Evolutionary conservation across 1,140 invertebrate genomes (phyloP).

Genomic region (Helicoverpa armigera): DNA sequence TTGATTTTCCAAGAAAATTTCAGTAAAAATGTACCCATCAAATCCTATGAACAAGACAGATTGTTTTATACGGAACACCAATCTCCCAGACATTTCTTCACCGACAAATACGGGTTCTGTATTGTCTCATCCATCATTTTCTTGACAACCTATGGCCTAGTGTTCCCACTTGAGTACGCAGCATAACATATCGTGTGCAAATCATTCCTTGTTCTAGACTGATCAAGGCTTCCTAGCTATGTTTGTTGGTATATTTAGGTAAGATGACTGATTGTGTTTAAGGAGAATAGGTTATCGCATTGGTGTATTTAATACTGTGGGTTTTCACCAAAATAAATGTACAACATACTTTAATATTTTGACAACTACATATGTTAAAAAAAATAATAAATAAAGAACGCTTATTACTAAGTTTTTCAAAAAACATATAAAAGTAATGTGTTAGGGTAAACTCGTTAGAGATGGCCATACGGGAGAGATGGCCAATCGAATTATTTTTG

Average conservation of each 20-base stretch:
- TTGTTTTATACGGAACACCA: conserved; percentile 21
- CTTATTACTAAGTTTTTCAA: too few species aligned
- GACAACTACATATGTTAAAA: too few species aligned
- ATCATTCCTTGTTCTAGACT: conserved; percentile 29
- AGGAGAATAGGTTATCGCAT: neutral
- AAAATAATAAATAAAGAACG: too few species aligned
- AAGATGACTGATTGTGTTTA: neutral
- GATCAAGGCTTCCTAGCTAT: neutral
- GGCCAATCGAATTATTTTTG: too few species aligned
- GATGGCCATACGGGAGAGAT: too few species aligned
- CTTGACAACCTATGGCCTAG: conserved; percentile 34
- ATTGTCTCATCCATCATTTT: conserved; percentile 40
- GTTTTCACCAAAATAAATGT: too few species aligned
- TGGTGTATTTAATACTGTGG: neutral
- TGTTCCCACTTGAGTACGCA: conserved; percentile 5
- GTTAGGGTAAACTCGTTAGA: too few species aligned
- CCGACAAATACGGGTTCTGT: conserved; percentile 29
- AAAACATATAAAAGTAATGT: too few species aligned
- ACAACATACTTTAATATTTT: too few species aligned
- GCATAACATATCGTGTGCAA: conserved; percentile 37
- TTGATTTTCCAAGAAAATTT: conserved; percentile 25
- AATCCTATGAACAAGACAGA: conserved; percentile 16
- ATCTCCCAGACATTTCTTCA: conserved; percentile 34
- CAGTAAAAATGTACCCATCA: conserved; percentile 16
- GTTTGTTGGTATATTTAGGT: neutral